Conservation (phyloP, 1,140 invertebrate genomes). For the Neodiprion virginianus region DNA sequence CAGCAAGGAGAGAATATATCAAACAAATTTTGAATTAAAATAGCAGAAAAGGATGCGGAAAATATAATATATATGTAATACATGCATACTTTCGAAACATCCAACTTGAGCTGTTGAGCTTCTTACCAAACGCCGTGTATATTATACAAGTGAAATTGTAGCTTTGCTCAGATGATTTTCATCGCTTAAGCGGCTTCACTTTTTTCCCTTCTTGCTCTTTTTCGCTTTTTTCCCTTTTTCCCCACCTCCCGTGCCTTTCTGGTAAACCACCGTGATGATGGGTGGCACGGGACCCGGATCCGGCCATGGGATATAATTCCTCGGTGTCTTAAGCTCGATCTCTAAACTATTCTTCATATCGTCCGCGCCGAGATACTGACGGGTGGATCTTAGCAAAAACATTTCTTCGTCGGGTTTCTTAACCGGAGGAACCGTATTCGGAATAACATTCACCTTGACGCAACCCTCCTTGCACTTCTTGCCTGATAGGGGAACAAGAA, state of each 20-base stretch:
- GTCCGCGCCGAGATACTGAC: slow-evolving; percentile 33
- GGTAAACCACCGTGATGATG: slow-evolving; percentile 33
- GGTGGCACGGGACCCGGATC: slow-evolving; percentile 33
- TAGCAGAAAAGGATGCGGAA: background rate
- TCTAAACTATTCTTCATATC: slow-evolving; percentile 40
- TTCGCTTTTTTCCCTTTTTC: slow-evolving; percentile 11
- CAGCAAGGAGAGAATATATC: no score
- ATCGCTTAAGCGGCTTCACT: no score
- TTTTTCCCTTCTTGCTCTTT: background rate
- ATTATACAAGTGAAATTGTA: background rate
- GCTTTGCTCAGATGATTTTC: no score
- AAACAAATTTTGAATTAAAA: background rate
- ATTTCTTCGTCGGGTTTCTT: slow-evolving; percentile 43
- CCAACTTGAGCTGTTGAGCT: background rate
- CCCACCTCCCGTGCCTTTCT: slow-evolving; percentile 15
- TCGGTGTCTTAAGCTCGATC: slow-evolving; percentile 46
- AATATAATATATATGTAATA: background rate
- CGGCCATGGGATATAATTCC: slow-evolving; percentile 48
- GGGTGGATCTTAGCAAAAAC: slow-evolving; percentile 37
- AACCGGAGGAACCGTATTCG: slow-evolving; percentile 25
- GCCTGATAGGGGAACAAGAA: slow-evolving; percentile 19
- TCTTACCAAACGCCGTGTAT: background rate
- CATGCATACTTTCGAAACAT: background rate
- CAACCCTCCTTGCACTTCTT: slow-evolving; percentile 34
- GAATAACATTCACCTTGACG: slow-evolving; percentile 40